These are phyloP conservation scores for Sigmodon hispidus DNA, from an alignment of 2,113 vertebrate genomes.

Conservation along the genomic window DNA sequence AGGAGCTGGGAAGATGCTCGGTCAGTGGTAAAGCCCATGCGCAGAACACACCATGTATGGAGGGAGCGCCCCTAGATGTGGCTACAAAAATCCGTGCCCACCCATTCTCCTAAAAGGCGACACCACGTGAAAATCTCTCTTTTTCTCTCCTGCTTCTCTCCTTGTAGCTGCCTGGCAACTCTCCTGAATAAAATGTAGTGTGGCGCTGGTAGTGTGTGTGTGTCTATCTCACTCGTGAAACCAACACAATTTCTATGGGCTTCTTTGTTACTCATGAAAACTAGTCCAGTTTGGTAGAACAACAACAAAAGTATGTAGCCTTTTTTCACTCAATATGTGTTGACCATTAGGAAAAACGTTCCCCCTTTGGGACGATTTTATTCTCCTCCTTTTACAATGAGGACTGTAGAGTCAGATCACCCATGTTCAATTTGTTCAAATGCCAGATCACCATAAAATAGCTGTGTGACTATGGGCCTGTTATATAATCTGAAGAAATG, in stretches of 20 bases:
- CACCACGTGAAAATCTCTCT: no score
- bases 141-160: no score
- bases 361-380: neutral
- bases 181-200: no score
- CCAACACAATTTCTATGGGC: neutral
- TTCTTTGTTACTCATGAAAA: neutral
- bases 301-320: neutral
- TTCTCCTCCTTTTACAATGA: neutral
- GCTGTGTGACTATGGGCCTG: neutral
- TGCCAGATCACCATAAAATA: neutral
- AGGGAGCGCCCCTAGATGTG: no score
- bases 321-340: neutral
- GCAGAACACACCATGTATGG: no score
- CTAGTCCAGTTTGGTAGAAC: neutral
- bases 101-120: no score
- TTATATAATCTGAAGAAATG: neutral
- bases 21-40: neutral
- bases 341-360: neutral
- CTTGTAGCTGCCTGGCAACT: no score
- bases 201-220: no score
- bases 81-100: no score
- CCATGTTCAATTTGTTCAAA: neutral
- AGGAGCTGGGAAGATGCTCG: neutral
- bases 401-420: neutral
- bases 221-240: no score